Percentiles rank a stretch among this genome's conserved stretches.
These are phyloP conservation scores for Acrossocheilus wenchowensis DNA, from an alignment of 2,797 vertebrate genomes.

Conservation along the genomic window DNA sequence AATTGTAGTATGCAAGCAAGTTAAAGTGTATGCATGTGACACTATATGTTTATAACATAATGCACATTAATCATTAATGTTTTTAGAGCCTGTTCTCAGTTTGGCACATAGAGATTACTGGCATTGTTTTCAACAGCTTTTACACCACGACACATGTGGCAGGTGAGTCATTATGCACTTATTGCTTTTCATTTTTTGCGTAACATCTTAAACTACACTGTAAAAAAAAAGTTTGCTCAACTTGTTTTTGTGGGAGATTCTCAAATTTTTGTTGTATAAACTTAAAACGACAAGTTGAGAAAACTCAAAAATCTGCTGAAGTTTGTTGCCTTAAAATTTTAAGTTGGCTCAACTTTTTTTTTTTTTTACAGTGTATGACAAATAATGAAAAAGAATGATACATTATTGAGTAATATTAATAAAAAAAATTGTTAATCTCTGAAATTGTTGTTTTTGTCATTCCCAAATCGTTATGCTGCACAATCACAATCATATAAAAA, in stretches of 20 bases:
- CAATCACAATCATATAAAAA: not conserved
- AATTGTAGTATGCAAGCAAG: not conserved
- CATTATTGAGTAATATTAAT: no score
- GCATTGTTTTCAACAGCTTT: constrained; percentile 84
- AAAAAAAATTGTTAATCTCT: not conserved
- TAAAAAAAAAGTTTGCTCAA: no score
- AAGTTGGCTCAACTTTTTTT: no score
- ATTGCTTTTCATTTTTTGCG: not conserved
- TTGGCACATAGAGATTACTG: constrained; percentile 85
- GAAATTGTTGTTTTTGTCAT: not conserved
- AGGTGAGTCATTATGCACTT: constrained; percentile 69
- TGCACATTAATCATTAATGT: not conserved
- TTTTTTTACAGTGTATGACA: no score
- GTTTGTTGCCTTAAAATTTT: no score
- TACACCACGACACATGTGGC: constrained; percentile 71
- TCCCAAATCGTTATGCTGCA: not conserved
- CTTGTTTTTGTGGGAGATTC: no score
- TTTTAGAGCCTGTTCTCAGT: constrained; percentile 81
- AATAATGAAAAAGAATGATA: not conserved
- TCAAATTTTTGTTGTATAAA: no score
- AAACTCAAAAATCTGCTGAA: no score
- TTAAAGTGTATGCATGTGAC: not conserved
- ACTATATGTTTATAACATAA: not conserved
- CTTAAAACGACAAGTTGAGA: no score
- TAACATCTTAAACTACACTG: no score